Base-by-base conservation (phyloP, 2,113 vertebrate genomes). In the Xiphophorus hellerii region DNA sequence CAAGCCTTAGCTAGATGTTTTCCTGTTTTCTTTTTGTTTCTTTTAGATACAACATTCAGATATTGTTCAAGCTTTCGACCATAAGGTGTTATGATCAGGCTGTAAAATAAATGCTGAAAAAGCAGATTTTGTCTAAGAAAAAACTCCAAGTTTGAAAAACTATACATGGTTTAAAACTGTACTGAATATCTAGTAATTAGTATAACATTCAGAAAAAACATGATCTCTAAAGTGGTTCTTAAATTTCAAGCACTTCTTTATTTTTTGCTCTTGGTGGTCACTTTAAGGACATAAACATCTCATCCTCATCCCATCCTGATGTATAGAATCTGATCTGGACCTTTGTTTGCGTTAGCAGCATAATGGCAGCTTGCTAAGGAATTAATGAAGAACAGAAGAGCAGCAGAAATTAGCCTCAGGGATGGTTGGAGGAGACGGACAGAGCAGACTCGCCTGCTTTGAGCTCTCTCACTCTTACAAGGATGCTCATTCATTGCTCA, bases 401-500 rank as follows among this genome's bases (percentile, higher is more conserved):
- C 74, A 81, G 89, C 79, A 86, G 77, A 84, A 63, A 80, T 84
- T 37, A 74, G 84, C 90, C 88, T 72, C 75, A 85, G 87, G 87
- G 92, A 87, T 67, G 48, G 65, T 74, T 37, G 33, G 76, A 84
- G 35, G 78, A 62, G 71, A 42, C n/a, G 33, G 69, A 71, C 69
- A 42, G 60, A 62, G 80, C 61, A 80, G 62, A 74, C 82, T 78
- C 28, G 29, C 29, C 75, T 66, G 87, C 80, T 84, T 87, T 88
- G 74, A 87, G 82, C 69, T 84, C 62, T 83, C 76, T 78, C 69
- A 84, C 60, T 84, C 76, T 79, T 80, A 90, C 90, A 92, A 91
- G 81, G 86, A 89, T 84, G 77, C 83, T 91, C 88, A 86, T 93
- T 90, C 87, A 90, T 81, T 74, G 78, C 79, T 77, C 83, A 76